Base-by-base conservation (phyloP, 2,888 invertebrate species). In the Arrhopalites spinosus region DNA sequence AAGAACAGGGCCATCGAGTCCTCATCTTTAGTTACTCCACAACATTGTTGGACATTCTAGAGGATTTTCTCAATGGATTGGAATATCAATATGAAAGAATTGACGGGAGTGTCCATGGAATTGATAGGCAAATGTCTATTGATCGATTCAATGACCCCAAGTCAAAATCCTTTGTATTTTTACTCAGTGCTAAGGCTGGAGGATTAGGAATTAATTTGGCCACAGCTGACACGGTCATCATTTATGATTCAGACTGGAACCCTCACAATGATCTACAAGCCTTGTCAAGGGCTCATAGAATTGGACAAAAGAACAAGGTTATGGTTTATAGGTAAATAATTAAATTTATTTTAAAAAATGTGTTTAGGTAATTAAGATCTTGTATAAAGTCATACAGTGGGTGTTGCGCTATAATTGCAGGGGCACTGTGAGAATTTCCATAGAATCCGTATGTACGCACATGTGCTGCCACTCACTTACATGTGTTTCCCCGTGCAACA, bases 81-180 rank as follows among this genome's bases (percentile, higher is more conserved):
- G 86, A 86, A 13, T 89, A 88, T 84, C 87, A 87, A 78, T 89
- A 88, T 83, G 89, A 90, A 83, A 84, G 89, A 69, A 89, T 90
- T 78, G 89, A 89, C 84, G 89, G 89, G 72, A 87, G 87, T 27
- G 88, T 89, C 76, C 89, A 89, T 1, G 89, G 89, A 2, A 83
- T 85, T 20, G 79, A 84, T 79, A 84, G 89, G 77, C 89, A 89
- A 83, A 89, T 89, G 79, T 88, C 89, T 50, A 89, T 89, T 77
- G 89, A 89, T 84, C 85, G 89, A 76, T 89, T 89, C 84, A 99
- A 99, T 87, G 89, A 99, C 85, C 98, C 98, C 27, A 98, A 98
- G 0, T 99, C 99, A 1, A 86, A 85, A 68, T 88, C 89, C 80
- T 89, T 90, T 82, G 86, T 86, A 59, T 79, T 81, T 47, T 89